phyloP scores from a whole-genome alignment of 2,888 invertebrate genomes.

The Drosophila pseudotakahashii region DNA sequence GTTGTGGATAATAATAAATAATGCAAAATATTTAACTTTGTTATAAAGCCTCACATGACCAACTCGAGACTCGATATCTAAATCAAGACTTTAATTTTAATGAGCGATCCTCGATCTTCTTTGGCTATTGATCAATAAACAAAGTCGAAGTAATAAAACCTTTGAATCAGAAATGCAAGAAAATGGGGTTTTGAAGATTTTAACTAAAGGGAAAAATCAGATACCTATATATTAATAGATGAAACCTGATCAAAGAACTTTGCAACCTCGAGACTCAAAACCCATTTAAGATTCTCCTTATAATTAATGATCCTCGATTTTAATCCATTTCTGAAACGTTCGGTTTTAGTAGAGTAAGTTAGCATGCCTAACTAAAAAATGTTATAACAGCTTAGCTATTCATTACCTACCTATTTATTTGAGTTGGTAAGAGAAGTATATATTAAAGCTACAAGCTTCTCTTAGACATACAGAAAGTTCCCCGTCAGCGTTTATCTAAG shows the following conservation, averaged over 20 bases:
- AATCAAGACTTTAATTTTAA: constrained; percentile 19
- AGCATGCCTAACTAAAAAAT: not conserved
- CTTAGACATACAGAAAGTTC: not conserved
- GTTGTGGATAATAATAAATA: not conserved
- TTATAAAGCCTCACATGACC: constrained; percentile 27
- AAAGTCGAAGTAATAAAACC: not conserved
- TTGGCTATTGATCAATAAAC: not conserved
- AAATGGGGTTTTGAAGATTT: not conserved
- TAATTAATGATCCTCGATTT: constrained; percentile 16
- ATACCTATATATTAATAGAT: not conserved
- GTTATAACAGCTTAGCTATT: no score
- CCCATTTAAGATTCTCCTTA: not conserved
- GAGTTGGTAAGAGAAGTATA: constrained; percentile 7
- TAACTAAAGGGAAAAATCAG: no score
- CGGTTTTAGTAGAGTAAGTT: constrained; percentile 9
- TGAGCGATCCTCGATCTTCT: constrained; percentile 14
- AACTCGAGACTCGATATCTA: constrained; percentile 21
- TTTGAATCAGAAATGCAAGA: not conserved
- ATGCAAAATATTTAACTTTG: constrained; percentile 1
- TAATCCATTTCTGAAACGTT: not conserved
- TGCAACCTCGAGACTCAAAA: not conserved
- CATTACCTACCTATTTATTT: no score
- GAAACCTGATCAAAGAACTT: not conserved
- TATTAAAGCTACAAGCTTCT: not conserved
- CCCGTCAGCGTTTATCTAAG: not conserved